These are phyloP conservation scores for Lasioglossum oenotherae DNA, from an alignment of 2,888 invertebrate species.

Conservation along the genomic window DNA sequence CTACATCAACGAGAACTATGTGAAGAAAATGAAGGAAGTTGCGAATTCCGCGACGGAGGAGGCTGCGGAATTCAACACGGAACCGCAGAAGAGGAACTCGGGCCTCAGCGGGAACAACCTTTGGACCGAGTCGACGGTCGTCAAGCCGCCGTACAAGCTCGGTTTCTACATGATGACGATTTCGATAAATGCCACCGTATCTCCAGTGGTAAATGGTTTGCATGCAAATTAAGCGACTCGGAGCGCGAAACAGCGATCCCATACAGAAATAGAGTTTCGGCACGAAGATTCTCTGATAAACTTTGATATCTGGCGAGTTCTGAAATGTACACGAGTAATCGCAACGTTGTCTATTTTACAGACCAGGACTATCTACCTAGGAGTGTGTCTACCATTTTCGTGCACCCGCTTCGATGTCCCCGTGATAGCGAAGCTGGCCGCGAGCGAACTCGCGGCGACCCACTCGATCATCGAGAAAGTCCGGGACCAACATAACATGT, in stretches of 20 bases:
- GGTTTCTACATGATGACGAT: slow-evolving; percentile 82
- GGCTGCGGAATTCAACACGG: slow-evolving; percentile 70
- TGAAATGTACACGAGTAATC: background rate
- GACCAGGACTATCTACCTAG: slow-evolving; percentile 90
- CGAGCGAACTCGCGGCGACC: slow-evolving; percentile 85
- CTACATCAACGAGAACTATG: slow-evolving; percentile 74
- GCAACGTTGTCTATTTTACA: slow-evolving; percentile 76
- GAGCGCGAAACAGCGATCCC: no score
- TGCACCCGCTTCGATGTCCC: slow-evolving; percentile 89
- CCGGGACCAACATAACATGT: slow-evolving; percentile 88
- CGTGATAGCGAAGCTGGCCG: slow-evolving; percentile 83
- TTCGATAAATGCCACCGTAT: slow-evolving; percentile 75
- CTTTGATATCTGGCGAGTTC: background rate
- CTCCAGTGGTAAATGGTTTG: slow-evolving; percentile 31
- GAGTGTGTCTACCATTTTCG: slow-evolving; percentile 90
- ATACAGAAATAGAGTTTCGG: no score
- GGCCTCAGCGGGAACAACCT: slow-evolving; percentile 66
- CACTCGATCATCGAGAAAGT: slow-evolving; percentile 86
- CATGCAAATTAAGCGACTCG: no score
- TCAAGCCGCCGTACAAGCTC: slow-evolving; percentile 79
- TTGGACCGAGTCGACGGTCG: slow-evolving; percentile 57
- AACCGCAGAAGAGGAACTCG: slow-evolving; percentile 73
- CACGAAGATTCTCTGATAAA: no score
- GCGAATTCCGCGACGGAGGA: slow-evolving; percentile 59
- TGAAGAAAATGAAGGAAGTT: slow-evolving; percentile 23